Percentiles rank a stretch among this genome's conserved stretches.
phyloP scores from a whole-genome alignment of 2,888 invertebrate genomes.

The Adineta ricciae region DNA sequence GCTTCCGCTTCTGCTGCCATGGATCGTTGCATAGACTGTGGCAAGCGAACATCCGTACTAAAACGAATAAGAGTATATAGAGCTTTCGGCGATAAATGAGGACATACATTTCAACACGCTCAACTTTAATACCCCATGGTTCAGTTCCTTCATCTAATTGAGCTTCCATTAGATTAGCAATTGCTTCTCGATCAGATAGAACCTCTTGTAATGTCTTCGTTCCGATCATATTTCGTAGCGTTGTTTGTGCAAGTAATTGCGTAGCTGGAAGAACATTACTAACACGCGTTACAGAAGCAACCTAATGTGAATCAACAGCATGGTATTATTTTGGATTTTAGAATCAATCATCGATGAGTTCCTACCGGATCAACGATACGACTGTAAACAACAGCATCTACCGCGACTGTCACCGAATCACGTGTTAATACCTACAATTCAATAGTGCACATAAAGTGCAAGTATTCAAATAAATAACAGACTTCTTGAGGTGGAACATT shows the following conservation, averaged over 20 bases:
- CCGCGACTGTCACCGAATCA: slow-evolving; percentile 46
- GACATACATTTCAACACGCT: slow-evolving; percentile 74
- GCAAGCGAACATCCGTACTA: slow-evolving; percentile 46
- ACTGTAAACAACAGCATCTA: slow-evolving; percentile 47
- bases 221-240: slow-evolving; percentile 42
- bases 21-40: slow-evolving; percentile 44
- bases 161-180: slow-evolving; percentile 27
- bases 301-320: slow-evolving; percentile 20
- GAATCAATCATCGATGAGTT: background rate
- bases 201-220: slow-evolving; percentile 33
- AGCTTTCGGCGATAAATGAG: background rate
- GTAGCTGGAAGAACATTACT: slow-evolving; percentile 44
- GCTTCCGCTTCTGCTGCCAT: slow-evolving; percentile 49
- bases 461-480: too few species aligned
- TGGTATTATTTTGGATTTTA: too few species aligned
- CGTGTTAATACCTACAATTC: slow-evolving; percentile 38
- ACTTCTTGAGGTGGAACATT: slow-evolving; percentile 37
- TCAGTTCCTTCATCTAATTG: slow-evolving; percentile 10
- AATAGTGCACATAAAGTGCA: too few species aligned
- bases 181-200: slow-evolving; percentile 27
- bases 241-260: slow-evolving; percentile 44
- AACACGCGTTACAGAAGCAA: slow-evolving; percentile 44
- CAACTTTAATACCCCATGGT: slow-evolving; percentile 58
- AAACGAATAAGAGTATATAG: background rate
- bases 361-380: slow-evolving; percentile 41